Base-by-base conservation (phyloP, 2,888 invertebrate species). In the Rhorus exstirpatorius region DNA sequence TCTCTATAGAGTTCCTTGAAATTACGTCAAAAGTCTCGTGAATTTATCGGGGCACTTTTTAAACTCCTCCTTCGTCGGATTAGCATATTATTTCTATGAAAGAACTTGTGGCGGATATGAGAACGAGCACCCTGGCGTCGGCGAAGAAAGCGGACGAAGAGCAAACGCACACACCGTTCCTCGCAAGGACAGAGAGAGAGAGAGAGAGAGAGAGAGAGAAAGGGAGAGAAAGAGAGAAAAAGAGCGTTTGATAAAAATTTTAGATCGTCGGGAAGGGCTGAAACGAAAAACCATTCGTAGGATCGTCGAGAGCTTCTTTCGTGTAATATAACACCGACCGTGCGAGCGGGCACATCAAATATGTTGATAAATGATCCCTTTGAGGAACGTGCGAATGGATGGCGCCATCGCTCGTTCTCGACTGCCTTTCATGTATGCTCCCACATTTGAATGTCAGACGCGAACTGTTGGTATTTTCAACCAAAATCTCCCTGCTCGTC, bases 321-420 rank as follows among this genome's bases (percentile, higher is more conserved):
- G 76, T 80, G 81, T 77, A 79, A 81, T 84, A 81, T 80, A 84
- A 83, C 78, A 78, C 61, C 67, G 58, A 58, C 35, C 86, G 87
- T 85, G 87, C 83, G 88, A 88, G 86, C 86, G 88, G 90, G 91
- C 91, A 91, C 90, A 92, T 92, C 92, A 92, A 92, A 92, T 92
- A 92, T 92, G 92, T 92, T 92, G 92, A 93, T 93, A 92, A 93
- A 93, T 92, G 92, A 92, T 93, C 87, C 90, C 91, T 92, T 91
- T 91, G 92, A 92, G 90, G 89, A 76, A 88, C 90, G 63, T 46
- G 65, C 88, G 89, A 90, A 90, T 90, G 88, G 89, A 84, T 86
- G 88, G 87, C 87, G 87, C 87, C 87, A 67, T 31, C 26, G 88
- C 84, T 83, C 65, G 55, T 63, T 65, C 72, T 74, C 83, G 85